Evolutionary conservation across 2,888 invertebrate species (phyloP).

Genomic region (Lasioglossum zephyrum): DNA sequence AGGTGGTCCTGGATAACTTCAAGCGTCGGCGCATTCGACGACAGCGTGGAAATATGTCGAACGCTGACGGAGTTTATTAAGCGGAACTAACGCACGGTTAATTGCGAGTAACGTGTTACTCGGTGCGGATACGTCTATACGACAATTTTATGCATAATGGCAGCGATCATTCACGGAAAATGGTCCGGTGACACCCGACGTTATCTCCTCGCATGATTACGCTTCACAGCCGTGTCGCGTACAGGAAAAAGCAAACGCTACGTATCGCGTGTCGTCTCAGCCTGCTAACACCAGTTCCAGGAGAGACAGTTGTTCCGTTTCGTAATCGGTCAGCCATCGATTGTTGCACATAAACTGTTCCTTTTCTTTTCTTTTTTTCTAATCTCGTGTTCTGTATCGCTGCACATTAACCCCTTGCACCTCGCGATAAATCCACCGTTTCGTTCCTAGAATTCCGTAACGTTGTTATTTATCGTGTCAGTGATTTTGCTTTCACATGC

Average conservation of each 20-base stretch:
- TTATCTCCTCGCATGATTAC: constrained; percentile 59
- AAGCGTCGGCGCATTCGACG: constrained; percentile 34
- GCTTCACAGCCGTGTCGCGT: not conserved
- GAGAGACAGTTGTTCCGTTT: not conserved
- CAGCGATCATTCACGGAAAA: constrained; percentile 47
- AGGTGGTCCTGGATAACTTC: constrained; percentile 35
- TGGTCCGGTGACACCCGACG: constrained; percentile 25
- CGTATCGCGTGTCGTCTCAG: constrained; percentile 34
- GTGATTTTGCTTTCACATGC: not conserved
- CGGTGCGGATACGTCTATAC: constrained; percentile 37
- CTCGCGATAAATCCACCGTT: constrained; percentile 1
- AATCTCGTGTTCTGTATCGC: not conserved
- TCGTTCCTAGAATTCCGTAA: not conserved
- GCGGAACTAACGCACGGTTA: constrained; percentile 57
- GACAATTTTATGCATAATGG: constrained; percentile 44
- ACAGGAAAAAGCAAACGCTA: constrained; percentile 13
- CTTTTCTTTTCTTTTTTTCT: not conserved
- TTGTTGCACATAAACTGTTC: not conserved
- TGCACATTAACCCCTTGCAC: not conserved
- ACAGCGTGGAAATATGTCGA: constrained; percentile 49
- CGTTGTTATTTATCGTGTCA: not conserved
- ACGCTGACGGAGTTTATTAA: constrained; percentile 38
- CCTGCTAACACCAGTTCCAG: not conserved
- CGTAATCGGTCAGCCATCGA: not conserved
- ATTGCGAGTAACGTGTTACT: constrained; percentile 56